phyloP scores from a whole-genome alignment of 2,797 vertebrate species.

The Muscicapa comitata region DNA sequence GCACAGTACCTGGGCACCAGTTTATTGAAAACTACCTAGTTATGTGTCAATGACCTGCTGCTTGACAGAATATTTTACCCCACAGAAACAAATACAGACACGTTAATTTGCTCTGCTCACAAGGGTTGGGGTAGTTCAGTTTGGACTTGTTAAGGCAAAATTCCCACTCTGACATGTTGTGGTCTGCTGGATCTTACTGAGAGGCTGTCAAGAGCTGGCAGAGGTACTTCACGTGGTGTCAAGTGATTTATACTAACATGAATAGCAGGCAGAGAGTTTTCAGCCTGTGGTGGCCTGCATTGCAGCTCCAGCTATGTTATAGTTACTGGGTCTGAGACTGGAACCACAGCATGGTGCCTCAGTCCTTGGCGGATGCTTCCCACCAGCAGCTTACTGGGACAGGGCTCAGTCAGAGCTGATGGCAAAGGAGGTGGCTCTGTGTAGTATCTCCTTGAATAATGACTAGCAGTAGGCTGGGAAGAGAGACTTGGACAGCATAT shows the following conservation, averaged over 20 bases:
- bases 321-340: neutral
- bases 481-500: neutral
- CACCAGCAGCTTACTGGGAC: neutral
- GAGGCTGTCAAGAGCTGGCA: neutral
- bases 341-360: neutral
- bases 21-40: neutral
- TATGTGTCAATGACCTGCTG: neutral
- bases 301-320: neutral
- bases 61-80: neutral
- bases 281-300: neutral
- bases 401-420: neutral
- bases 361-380: neutral
- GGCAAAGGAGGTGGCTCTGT: neutral
- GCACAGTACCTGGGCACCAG: neutral
- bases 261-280: neutral
- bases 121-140: neutral
- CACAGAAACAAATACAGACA: neutral
- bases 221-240: neutral
- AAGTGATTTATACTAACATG: neutral
- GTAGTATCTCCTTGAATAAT: neutral
- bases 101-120: neutral
- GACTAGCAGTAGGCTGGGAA: neutral
- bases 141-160: slow-evolving; percentile 13
- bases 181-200: neutral
- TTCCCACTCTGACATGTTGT: neutral